A percentile compares a stretch with the other conserved stretches of the same genome.
These are phyloP conservation scores for Sycophila texana DNA, from an alignment of 2,888 invertebrate species.

Conservation along the genomic window DNA sequence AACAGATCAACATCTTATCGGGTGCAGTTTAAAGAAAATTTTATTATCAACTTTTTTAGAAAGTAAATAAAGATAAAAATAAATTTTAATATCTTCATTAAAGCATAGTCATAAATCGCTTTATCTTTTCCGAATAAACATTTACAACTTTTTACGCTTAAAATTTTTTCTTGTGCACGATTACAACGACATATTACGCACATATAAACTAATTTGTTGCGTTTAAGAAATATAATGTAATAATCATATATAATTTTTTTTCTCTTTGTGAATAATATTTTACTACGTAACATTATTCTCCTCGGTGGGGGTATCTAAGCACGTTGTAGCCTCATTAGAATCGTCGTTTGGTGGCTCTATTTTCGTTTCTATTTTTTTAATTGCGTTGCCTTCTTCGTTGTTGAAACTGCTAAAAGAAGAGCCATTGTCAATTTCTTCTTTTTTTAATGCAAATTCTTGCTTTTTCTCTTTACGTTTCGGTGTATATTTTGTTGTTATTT, in stretches of 20 bases:
- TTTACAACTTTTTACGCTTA: conserved; percentile 53
- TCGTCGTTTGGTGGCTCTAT: conserved; percentile 47
- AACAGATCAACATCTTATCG: conserved; percentile 42
- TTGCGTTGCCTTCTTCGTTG: conserved; percentile 52
- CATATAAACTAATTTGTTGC: conserved; percentile 59
- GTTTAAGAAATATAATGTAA: conserved; percentile 56
- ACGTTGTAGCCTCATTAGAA: conserved; percentile 52
- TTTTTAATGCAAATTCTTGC: conserved; percentile 60
- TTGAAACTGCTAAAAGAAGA: conserved; percentile 49
- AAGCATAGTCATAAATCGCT: conserved; percentile 52
- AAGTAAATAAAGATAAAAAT: conserved; percentile 50
- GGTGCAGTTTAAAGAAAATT: conserved; percentile 28
- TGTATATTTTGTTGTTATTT: conserved; percentile 61
- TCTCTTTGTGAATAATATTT: conserved; percentile 43
- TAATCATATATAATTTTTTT: conserved; percentile 54
- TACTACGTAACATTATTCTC: conserved; percentile 56
- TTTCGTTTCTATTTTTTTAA: conserved; percentile 45
- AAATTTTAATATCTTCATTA: conserved; percentile 47
- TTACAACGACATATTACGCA: conserved; percentile 57
- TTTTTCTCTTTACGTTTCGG: conserved; percentile 61
- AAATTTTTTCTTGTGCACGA: conserved; percentile 54
- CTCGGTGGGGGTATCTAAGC: conserved; percentile 48
- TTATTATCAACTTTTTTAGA: conserved; percentile 47
- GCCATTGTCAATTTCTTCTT: conserved; percentile 60
- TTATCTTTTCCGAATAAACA: conserved; percentile 55